These are phyloP conservation scores for Subacronicta megacephala DNA, from an alignment of 2,888 invertebrate genomes.

Conservation along the genomic window DNA sequence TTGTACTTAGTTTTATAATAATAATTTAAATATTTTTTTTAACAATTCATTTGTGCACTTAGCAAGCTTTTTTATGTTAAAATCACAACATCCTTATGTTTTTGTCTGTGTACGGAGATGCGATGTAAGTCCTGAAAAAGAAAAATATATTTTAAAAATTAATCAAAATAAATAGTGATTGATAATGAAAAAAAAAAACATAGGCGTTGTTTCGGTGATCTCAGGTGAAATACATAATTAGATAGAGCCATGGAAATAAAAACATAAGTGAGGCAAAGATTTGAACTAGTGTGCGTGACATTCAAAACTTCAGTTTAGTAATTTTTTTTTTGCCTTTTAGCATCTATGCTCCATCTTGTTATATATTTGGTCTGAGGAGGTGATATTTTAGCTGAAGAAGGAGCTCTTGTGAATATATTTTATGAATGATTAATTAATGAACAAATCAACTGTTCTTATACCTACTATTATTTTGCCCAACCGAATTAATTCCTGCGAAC, in stretches of 20 bases:
- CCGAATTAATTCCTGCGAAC: slow-evolving; percentile 35
- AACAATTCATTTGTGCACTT: slow-evolving; percentile 62
- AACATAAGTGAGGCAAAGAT: no score
- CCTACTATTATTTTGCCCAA: slow-evolving; percentile 33
- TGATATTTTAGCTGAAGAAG: slow-evolving; percentile 49
- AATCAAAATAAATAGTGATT: no score
- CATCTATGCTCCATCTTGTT: no score
- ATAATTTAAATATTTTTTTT: slow-evolving; percentile 70
- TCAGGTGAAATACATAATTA: no score
- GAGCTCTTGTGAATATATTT: slow-evolving; percentile 5
- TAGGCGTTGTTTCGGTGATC: no score
- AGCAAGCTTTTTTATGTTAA: slow-evolving; percentile 62
- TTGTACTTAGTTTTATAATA: slow-evolving; percentile 77
- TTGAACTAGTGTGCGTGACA: no score
- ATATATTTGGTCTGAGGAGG: slow-evolving; percentile 11
- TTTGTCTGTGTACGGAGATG: slow-evolving; percentile 91
- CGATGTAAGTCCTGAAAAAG: slow-evolving; percentile 91
- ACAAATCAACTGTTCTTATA: slow-evolving; percentile 15
- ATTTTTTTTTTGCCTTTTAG: no score
- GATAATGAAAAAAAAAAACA: neutral
- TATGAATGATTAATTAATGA: slow-evolving; percentile 17
- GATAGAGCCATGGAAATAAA: no score
- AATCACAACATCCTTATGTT: slow-evolving; percentile 91
- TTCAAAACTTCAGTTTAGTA: no score
- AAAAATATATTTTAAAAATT: slow-evolving; percentile 32